Conservation (phyloP, 2,797 vertebrate species). For the Liparis tanakae region DNA sequence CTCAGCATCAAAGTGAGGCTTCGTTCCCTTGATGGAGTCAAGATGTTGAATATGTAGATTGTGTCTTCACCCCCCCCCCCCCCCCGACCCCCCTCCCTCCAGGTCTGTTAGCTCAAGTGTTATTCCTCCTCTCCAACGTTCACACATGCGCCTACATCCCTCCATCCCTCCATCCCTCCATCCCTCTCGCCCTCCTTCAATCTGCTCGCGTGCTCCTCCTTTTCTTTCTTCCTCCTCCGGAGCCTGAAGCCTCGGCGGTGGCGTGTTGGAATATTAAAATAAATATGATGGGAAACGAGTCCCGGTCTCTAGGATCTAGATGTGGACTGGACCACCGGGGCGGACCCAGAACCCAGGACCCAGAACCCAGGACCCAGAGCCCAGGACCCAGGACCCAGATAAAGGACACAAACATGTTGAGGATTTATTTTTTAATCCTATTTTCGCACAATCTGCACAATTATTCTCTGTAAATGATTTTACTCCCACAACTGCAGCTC, state of each 20-base stretch:
- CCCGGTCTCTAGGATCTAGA: constrained; percentile 60
- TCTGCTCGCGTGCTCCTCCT: constrained; percentile 24
- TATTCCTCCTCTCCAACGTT: constrained; percentile 47
- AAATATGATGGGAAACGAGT: neutral
- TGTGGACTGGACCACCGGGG: constrained; percentile 28
- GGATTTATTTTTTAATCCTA: no score
- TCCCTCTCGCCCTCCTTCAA: constrained; percentile 45
- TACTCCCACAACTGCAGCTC: no score
- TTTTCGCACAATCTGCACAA: no score
- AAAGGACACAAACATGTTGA: no score
- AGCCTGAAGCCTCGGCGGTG: constrained; percentile 38
- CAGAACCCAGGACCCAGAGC: no score
- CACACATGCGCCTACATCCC: constrained; percentile 55
- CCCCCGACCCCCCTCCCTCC: neutral
- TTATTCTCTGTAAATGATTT: no score
- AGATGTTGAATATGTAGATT: constrained; percentile 67
- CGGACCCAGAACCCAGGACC: no score
- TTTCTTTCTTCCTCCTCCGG: neutral
- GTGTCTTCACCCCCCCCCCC: constrained; percentile 37
- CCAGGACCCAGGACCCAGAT: no score
- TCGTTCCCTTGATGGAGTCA: constrained; percentile 41
- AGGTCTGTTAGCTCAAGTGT: constrained; percentile 41
- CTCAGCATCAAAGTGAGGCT: constrained; percentile 42
- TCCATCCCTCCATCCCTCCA: constrained; percentile 48
- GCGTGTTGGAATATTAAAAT: constrained; percentile 34